A percentile compares a stretch with the other conserved stretches of the same genome.
phyloP scores from a whole-genome alignment of 2,888 invertebrate species.

The Alsophila aescularia region DNA sequence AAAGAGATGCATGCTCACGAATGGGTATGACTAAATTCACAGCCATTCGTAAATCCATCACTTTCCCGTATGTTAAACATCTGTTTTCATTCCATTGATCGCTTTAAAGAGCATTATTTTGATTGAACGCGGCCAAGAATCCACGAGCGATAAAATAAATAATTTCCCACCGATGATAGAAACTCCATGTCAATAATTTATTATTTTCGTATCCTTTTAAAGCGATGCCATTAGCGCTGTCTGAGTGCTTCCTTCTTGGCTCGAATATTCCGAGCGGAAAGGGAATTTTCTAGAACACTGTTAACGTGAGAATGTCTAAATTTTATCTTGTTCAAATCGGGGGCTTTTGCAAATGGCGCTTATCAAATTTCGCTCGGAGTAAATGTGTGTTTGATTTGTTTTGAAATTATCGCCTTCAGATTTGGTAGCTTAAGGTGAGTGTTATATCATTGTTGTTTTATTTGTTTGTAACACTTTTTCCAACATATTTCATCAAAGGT shows the following conservation, averaged over 20 bases:
- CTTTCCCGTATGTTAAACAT: slow-evolving; percentile 60
- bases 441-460: neutral
- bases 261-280: slow-evolving; percentile 63
- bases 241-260: slow-evolving; percentile 64
- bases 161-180: slow-evolving; percentile 62
- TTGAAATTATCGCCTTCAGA: slow-evolving; percentile 42
- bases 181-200: slow-evolving; percentile 77
- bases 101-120: slow-evolving; percentile 64
- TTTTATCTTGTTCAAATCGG: slow-evolving; percentile 61
- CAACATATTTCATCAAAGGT: neutral
- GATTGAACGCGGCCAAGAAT: slow-evolving; percentile 42
- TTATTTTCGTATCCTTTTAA: slow-evolving; percentile 77
- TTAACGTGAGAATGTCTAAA: slow-evolving; percentile 58
- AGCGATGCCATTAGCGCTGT: slow-evolving; percentile 71
- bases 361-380: slow-evolving; percentile 55
- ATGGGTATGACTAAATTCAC: slow-evolving; percentile 17
- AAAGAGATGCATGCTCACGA: neutral
- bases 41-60: slow-evolving; percentile 52
- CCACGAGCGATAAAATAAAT: slow-evolving; percentile 61
- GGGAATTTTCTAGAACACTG: slow-evolving; percentile 61
- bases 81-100: slow-evolving; percentile 67
- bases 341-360: slow-evolving; percentile 52
- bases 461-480: neutral
- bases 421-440: slow-evolving; percentile 1
- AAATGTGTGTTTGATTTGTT: slow-evolving; percentile 50